Base-by-base conservation (phyloP, 1,140 invertebrate genomes). In the Procambarus clarkii region DNA sequence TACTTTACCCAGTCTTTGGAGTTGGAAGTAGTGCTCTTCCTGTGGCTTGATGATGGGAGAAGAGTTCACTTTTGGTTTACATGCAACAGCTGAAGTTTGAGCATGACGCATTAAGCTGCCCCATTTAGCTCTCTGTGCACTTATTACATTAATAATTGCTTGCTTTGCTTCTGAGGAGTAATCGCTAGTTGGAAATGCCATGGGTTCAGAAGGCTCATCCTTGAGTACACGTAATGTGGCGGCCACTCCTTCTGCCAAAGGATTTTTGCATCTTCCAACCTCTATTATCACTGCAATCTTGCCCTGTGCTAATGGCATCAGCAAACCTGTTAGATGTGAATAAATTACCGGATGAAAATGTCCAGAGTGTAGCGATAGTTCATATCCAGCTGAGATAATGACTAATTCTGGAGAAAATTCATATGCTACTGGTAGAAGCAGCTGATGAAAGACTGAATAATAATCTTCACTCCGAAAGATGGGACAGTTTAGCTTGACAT, bases 401-500 rank as follows among this genome's bases (percentile, higher is more conserved):
- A 91, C 77, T 13, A 91, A 3, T 50, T 87, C 77, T 3, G 90
- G 90, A 46, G 18, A 21, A 50, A 91, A 91, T 64, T 91, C 90
- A 48, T 91, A 91, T 11, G 84, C 78, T 45, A 91, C 78, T 44
- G 90, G 90, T 45, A 91, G 60, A 3, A 91, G n/a, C n/a, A 91
- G 7, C 50, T 91, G 90, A 15, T 86, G 84, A 46, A 82, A 79
- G 18, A 91, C 4, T 44, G 78, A 24, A n/a, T 74, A 48, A n/a
- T 74, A 82, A 60, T 87, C 83, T 79, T 71, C 76, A 50, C 45
- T 45, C 9, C 48, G n/a, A 7, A 82, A 71, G 2, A 24, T 24
- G 24, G 97, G 98, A 97, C 98, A 98, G 0, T 98, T 97, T 93
- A 99, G 97, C 94, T 99, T 99, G 3, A 99, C 96, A 93, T 97